phyloP scores from a whole-genome alignment of 2,888 invertebrate genomes.

The Trichogramma dendrolimi region DNA sequence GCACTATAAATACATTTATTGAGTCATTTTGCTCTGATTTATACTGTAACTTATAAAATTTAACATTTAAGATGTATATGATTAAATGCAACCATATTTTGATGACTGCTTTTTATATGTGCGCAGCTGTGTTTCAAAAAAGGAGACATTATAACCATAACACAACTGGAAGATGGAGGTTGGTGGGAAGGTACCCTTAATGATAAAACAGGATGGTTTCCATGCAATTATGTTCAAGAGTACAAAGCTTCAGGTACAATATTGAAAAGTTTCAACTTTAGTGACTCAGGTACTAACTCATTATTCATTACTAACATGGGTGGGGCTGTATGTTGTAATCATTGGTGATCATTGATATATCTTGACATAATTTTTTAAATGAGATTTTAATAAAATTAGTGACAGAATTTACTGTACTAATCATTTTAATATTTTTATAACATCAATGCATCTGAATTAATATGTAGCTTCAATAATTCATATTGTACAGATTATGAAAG shows the following conservation, averaged over 20 bases:
- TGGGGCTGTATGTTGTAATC: neutral
- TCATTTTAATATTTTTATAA: neutral
- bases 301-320: constrained; percentile 36
- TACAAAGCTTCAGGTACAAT: constrained; percentile 63
- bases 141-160: constrained; percentile 93
- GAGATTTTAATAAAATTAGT: too few species aligned
- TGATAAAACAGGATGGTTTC: constrained; percentile 97
- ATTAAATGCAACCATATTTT: neutral
- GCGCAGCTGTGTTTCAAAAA: constrained; percentile 85
- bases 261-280: constrained; percentile 26
- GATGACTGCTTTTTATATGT: constrained; percentile 26
- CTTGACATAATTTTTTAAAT: too few species aligned
- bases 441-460: constrained; percentile 2
- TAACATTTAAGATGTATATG: neutral
- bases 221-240: constrained; percentile 94
- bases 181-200: constrained; percentile 99
- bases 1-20: constrained; percentile 3
- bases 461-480: neutral
- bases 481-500: constrained; percentile 1
- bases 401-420: too few species aligned
- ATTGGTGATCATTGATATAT: too few species aligned
- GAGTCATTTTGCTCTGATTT: neutral
- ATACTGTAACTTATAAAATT: neutral
- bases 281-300: constrained; percentile 40
- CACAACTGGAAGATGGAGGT: constrained; percentile 92